phyloP scores from a whole-genome alignment of 64 coral and sea anemone species.

The Pachyseris speciosa region DNA sequence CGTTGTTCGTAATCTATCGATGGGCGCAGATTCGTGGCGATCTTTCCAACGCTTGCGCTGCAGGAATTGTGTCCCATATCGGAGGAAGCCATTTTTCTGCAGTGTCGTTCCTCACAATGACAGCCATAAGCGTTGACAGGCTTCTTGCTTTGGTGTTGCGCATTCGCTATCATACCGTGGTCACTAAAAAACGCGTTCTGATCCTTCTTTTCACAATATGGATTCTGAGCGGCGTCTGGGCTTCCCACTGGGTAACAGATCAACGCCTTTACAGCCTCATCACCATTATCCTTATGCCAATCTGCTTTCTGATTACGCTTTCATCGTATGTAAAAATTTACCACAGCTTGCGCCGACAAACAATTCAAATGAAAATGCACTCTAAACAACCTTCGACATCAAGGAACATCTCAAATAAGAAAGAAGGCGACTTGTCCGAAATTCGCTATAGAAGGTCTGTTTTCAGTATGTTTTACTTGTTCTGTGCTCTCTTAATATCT shows the following conservation, averaged over 20 bases:
- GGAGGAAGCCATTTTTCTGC: background rate
- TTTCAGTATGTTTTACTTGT: background rate
- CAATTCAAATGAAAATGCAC: background rate
- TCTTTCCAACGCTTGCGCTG: background rate
- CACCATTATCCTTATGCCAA: background rate
- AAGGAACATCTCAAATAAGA: background rate
- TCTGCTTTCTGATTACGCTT: background rate
- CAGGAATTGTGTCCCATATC: background rate
- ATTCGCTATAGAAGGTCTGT: background rate
- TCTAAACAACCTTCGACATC: background rate
- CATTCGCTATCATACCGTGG: background rate
- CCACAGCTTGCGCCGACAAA: background rate
- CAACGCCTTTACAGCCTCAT: background rate
- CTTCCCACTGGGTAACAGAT: background rate
- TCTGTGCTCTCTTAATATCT: background rate
- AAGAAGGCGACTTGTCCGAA: background rate
- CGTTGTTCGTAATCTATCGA: background rate
- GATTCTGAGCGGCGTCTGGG: background rate
- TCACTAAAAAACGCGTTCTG: background rate
- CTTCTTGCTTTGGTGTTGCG: background rate
- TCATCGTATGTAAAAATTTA: background rate
- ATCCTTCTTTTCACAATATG: background rate
- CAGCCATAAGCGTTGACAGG: background rate
- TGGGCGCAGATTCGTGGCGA: background rate
- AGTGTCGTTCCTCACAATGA: background rate